Percentiles rank a stretch among this genome's conserved stretches.
These are phyloP conservation scores for Rhinolophus ferrumequinum DNA, from an alignment of 2,113 vertebrate species.

Conservation along the genomic window DNA sequence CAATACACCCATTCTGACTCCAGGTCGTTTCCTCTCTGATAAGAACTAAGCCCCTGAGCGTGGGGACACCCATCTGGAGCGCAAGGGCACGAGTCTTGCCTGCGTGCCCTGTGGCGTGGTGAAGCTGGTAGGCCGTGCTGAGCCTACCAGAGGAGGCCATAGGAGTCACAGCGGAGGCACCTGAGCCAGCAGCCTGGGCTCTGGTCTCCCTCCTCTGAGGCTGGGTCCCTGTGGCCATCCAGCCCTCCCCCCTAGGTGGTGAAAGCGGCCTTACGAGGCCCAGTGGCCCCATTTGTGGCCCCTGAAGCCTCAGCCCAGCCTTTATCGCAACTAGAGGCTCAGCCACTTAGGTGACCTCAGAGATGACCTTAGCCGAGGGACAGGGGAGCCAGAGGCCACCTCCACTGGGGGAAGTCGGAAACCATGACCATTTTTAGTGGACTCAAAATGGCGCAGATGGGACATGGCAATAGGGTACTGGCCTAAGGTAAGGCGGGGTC, in stretches of 20 bases:
- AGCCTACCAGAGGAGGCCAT: no score
- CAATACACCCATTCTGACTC: rapidly evolving
- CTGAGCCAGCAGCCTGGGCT: no score
- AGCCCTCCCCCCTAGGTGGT: no score
- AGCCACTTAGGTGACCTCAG: no score
- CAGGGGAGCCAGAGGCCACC: no score
- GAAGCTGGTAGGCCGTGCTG: not conserved
- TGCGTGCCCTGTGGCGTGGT: rapidly evolving
- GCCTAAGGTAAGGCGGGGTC: not conserved
- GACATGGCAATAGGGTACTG: not conserved
- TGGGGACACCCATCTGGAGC: rapidly evolving
- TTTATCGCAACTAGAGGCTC: not conserved
- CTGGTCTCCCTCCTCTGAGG: not conserved
- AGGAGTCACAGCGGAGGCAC: no score
- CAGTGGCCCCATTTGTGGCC: rapidly evolving
- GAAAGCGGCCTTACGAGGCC: no score
- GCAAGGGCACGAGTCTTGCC: rapidly evolving
- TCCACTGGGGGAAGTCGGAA: rapidly evolving
- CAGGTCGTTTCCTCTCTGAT: not conserved
- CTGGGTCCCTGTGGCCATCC: rapidly evolving
- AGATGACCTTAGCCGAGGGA: rapidly evolving
- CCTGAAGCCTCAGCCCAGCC: rapidly evolving
- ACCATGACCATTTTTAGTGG: rapidly evolving
- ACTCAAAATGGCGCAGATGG: not conserved
- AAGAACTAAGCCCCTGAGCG: rapidly evolving